Evolutionary conservation across 2,888 invertebrate species (phyloP), one percentile per base, ranked within the genome.

Genomic region (Leucozona laternaria): DNA sequence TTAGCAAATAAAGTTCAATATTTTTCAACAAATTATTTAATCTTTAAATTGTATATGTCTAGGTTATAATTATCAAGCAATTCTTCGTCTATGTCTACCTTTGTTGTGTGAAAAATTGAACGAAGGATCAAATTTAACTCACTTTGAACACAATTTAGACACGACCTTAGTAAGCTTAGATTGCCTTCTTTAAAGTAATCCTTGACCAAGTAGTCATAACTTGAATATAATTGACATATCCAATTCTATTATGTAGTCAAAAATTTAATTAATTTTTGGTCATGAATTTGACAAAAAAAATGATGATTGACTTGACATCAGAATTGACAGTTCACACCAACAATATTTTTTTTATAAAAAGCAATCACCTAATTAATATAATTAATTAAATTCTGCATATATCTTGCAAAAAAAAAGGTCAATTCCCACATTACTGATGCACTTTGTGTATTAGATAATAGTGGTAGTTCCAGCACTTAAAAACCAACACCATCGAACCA

Each of bases 381-480:
- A 48, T 66, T 20, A 31, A 66, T 48, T 48, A 66, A 64, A 28
- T 5, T 48, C 8, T 34, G 48, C 34, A 48, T 45, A 45, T 1
- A 43, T 64, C 45, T 6, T 28, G 45, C 64, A 45, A 22, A 66
- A 31, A 66, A 22, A 66, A 66, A 66, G 48, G 31, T 22, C 34
- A 48, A 66, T 20, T 66, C 31, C 66, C 66, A 66, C 66, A 66
- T 48, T 48, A 20, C 15, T 34, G 66, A 66, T 66, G 66, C 66
- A 66, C n/a, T 66, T 48, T n/a, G 22, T 37, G 50, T 28, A 64
- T 71, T 76, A 43, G 31, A 43, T 57, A 79, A 80, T 22, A 34
- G n/a, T n/a, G 15, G 48, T 48, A 4, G 5, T 62, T 4, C 31
- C 34, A 31, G 31, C 31, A 66, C 34, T 66, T 64, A 31, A 45